A percentile compares a stretch with the other conserved stretches of the same genome.
These are phyloP conservation scores for Prionailurus viverrinus DNA, from an alignment of 2,113 vertebrate species.

Conservation along the genomic window DNA sequence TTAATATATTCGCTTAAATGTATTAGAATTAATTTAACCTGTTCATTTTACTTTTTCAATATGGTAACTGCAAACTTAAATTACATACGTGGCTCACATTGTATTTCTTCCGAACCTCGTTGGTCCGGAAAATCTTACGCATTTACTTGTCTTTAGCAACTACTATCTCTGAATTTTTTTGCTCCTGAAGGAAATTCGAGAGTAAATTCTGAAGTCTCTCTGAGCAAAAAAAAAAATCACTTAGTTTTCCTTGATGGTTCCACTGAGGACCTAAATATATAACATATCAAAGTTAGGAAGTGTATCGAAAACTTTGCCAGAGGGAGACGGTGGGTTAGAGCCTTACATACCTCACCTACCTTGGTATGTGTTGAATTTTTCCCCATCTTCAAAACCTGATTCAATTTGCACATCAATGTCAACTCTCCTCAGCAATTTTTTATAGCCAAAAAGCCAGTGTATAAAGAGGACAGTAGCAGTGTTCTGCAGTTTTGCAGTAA, in stretches of 20 bases:
- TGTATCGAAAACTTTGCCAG: not conserved
- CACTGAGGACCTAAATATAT: not conserved
- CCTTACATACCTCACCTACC: not conserved
- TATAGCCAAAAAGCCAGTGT: not conserved
- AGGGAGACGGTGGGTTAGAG: not conserved
- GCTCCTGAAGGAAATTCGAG: not conserved
- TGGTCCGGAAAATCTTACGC: not conserved
- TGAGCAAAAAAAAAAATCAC: not conserved
- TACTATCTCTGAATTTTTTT: not conserved
- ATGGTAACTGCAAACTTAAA: slow-evolving; percentile 17
- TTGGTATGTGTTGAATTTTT: not conserved
- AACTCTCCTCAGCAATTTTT: slow-evolving; percentile 9
- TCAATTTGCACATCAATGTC: not conserved
- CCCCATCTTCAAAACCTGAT: not conserved
- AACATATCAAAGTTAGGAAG: not conserved
- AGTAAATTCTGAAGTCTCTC: not conserved
- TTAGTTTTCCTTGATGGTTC: not conserved
- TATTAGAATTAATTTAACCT: not conserved
- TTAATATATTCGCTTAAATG: slow-evolving; percentile 32
- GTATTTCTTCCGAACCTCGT: not conserved
- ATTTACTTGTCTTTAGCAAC: slow-evolving; percentile 32
- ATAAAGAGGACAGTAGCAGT: not conserved
- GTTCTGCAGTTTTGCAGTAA: not conserved
- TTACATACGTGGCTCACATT: not conserved
- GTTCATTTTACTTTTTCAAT: not conserved